Evolutionary conservation across 1,140 invertebrate genomes (phyloP).

Genomic region (Heliconius nattereri): DNA sequence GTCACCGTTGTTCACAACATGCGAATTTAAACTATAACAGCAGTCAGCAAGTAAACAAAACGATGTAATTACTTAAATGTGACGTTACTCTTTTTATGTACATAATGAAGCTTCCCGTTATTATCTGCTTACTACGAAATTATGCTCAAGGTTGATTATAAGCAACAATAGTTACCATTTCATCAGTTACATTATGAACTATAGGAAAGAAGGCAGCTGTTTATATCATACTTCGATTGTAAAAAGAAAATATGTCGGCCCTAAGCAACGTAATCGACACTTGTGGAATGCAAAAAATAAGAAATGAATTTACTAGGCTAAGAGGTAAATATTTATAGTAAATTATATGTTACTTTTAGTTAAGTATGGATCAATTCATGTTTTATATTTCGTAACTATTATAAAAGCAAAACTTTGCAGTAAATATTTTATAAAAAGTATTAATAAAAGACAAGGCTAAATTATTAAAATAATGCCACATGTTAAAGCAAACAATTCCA

Average conservation of each 20-base stretch:
- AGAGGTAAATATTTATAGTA: slow-evolving; percentile 68
- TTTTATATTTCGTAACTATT: background rate
- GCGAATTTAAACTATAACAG: background rate
- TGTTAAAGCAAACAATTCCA: too few relatives aligned
- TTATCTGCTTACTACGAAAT: slow-evolving; percentile 33
- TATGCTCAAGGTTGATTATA: slow-evolving; percentile 34
- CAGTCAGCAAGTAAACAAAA: background rate
- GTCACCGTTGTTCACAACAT: background rate
- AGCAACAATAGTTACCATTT: slow-evolving; percentile 33
- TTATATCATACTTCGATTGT: background rate
- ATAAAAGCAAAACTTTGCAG: background rate
- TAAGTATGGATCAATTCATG: background rate
- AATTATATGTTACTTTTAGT: slow-evolving; percentile 15
- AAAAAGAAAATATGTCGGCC: slow-evolving; percentile 47
- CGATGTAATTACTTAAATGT: background rate
- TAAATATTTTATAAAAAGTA: background rate
- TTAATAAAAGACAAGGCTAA: background rate
- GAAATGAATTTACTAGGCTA: slow-evolving; percentile 78
- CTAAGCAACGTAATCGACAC: slow-evolving; percentile 67
- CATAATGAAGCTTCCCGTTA: slow-evolving; percentile 13
- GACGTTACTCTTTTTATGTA: slow-evolving; percentile 10
- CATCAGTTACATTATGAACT: slow-evolving; percentile 35
- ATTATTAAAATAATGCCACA: background rate
- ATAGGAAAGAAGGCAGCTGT: background rate
- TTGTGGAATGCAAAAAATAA: slow-evolving; percentile 72